These are phyloP conservation scores for Ectemnius continuus DNA, from an alignment of 2,888 invertebrate genomes.

Conservation along the genomic window DNA sequence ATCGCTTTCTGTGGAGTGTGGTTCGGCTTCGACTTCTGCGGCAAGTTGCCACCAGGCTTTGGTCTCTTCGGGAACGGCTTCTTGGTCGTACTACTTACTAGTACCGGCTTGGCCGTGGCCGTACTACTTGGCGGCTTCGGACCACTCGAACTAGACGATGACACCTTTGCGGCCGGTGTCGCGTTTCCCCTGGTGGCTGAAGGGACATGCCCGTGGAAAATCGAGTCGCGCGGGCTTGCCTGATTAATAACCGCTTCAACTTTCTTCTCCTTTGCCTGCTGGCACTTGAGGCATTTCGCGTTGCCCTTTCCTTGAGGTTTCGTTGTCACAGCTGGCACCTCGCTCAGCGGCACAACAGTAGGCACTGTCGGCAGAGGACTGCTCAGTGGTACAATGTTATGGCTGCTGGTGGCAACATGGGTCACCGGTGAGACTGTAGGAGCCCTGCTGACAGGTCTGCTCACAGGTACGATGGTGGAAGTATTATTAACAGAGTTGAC, in stretches of 20 bases:
- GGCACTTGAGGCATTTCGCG: conserved; percentile 1
- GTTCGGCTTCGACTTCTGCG: neutral
- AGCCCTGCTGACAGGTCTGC: too few species aligned
- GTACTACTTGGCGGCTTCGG: neutral
- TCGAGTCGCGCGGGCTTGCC: neutral
- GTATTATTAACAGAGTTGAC: too few species aligned
- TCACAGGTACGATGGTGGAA: too few species aligned
- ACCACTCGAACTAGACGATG: neutral
- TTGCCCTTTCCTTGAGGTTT: neutral
- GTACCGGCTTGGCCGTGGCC: conserved; percentile 9
- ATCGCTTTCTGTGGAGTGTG: neutral
- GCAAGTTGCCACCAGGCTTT: neutral
- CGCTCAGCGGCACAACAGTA: neutral
- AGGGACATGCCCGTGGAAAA: too few species aligned
- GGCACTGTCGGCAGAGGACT: too few species aligned
- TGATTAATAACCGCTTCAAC: neutral
- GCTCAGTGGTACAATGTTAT: too few species aligned
- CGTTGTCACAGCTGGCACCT: neutral
- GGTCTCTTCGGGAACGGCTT: neutral
- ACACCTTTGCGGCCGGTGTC: conserved; percentile 4
- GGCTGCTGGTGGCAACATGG: too few species aligned
- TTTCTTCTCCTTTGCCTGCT: conserved; percentile 1
- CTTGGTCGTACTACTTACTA: conserved; percentile 4
- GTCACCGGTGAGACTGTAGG: too few species aligned
- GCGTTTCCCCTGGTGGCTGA: neutral